Base-by-base conservation (phyloP, 2,113 vertebrate genomes). In the Xerus inauris region DNA sequence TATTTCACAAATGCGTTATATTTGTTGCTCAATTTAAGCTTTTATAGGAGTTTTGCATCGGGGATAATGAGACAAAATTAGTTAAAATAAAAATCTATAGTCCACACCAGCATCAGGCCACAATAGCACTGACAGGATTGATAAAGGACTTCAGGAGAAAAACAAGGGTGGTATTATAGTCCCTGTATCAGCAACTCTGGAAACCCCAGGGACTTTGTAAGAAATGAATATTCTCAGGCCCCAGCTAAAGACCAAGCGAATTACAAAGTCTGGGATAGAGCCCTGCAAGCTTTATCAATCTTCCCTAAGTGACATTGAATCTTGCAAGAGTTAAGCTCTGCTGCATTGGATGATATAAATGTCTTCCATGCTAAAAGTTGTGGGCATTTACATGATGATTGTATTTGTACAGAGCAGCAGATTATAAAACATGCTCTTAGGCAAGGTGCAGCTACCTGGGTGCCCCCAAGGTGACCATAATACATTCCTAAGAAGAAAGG, bases 31-130 rank as follows among this genome's bases (percentile, higher is more conserved):
- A 35, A 35, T 65, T 65, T 65, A 65, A 65, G 6, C 30, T 35
- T 65, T 67, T 67, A 67, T 5, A 67, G 32, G 14, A 1, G 65
- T 67, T 65, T 7, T 35, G 28, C 13, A 67, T 67, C 65, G 17
- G 65, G 30, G 65, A 67, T 6, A 24, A 67, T 19, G 65, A 35
- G 35, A 69, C 35, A n/a, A 32, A 11, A 19, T 69, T 32, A 35
- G 16, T 69, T 69, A 76, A 47, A 76, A 64, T 47, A 40, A 59
- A 32, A 45, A 67, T 69, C 11, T 2, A 8, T 2, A 0, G 32
- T 3, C 22, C 22, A 22, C 65, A 24, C 3, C 28, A 19, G 38
- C n/a, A 40, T 22, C 0, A 1, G 13, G 1, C 30, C 28, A 47
- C 67, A 30, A 32, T 12, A 57, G 6, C n/a, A 35, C 28, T n/a